Base-by-base conservation (phyloP, 2,888 invertebrate genomes). In the Pemphredon lugubris region DNA sequence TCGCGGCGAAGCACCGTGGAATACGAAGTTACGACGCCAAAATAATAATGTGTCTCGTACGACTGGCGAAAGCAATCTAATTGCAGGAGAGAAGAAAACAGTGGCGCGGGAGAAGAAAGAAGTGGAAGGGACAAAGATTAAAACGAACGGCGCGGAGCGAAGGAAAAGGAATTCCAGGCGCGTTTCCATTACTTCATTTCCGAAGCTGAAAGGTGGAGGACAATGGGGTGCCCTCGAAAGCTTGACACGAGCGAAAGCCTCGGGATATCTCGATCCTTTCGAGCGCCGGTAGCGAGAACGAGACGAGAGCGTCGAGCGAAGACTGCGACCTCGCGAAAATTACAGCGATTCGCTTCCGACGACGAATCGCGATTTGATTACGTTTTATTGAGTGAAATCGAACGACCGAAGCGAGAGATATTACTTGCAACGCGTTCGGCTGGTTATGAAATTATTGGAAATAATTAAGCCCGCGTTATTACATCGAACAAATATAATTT, bases 101-200 rank as follows among this genome's bases (percentile, higher is more conserved):
- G 3, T 1, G 37, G 7, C 3, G 2, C 4, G 34, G 7, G 30
- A 18, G 7, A 42, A 16, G 23, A 14, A 53, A 11, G 26, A 21
- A 42, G 23, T 9, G 16, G 18, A 40, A 54, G 42, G 16, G 42
- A n/a, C n/a, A 42, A 55, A 37, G 55, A 68, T 44, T 57, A 63
- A 67, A 71, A 69, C 58, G 65, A 60, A 50, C 59, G 45, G 54
- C 58, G 67, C 55, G 53, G 44, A 30, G 63, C 20, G 70, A 61
- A 23, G 71, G 60, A 64, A 72, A 78, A 65, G 63, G 78, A 69
- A 72, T 69, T 65, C 66, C 64, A 72, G 66, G 64, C 75, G 66
- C 55, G 72, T 64, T 77, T 83, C 83, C 73, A 77, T 81, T 81
- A 81, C 79, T 81, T 79, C 82, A 71, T 81, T 79, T 75, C 75